These are phyloP conservation scores for Tenodera sinensis DNA, from an alignment of 2,888 invertebrate genomes.

Conservation along the genomic window DNA sequence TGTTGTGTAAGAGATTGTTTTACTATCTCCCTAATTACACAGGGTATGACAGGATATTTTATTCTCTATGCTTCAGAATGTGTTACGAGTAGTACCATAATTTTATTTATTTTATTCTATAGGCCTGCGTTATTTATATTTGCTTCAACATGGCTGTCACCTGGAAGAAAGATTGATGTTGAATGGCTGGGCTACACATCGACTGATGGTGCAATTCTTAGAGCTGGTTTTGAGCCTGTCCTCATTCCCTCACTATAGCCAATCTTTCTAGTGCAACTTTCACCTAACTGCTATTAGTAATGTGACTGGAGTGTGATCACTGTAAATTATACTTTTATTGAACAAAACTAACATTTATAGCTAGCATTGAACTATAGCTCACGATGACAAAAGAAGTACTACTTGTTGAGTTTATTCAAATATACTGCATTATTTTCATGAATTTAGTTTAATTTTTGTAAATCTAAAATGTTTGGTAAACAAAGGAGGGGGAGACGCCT, in stretches of 20 bases:
- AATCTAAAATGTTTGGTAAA: not conserved
- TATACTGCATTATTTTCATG: not conserved
- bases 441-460: not conserved
- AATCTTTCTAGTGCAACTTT: not conserved
- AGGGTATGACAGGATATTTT: not conserved
- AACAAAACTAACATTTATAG: not conserved
- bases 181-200: not conserved
- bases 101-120: not conserved
- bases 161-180: not conserved
- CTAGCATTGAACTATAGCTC: not conserved
- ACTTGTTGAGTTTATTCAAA: not conserved
- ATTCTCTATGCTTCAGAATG: not conserved
- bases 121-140: not conserved
- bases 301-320: not conserved
- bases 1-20: too few relatives aligned
- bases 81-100: not conserved
- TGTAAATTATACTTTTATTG: not conserved
- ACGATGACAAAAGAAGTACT: not conserved
- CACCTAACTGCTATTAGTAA: too few relatives aligned
- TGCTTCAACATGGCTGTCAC: not conserved
- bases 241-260: not conserved
- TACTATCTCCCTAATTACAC: too few relatives aligned
- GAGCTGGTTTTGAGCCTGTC: not conserved
- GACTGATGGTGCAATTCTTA: not conserved
- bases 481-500: not conserved